Base-by-base conservation (phyloP, 2,888 invertebrate species). In the Pachydiplax longipennis region DNA sequence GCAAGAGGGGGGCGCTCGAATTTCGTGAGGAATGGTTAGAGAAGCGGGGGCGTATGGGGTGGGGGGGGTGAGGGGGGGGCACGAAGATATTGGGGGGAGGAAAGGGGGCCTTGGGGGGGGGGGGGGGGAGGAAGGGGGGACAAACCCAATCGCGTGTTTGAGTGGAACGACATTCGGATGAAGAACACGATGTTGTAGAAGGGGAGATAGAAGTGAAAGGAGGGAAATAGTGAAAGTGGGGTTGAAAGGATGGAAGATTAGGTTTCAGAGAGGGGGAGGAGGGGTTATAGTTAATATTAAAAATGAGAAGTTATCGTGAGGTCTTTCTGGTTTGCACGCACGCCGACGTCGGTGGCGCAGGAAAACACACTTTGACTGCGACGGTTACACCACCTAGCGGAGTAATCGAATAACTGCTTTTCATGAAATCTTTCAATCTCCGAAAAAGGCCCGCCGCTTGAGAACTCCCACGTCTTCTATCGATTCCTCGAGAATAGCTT, bases 281-380 rank as follows among this genome's bases (percentile, higher is more conserved):
- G 25, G 73, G 31, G 73, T 65, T 65, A 65, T 65, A 5, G 73
- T 73, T 73, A 73, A 73, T 73, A 73, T 73, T 73, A 73, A 73
- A 73, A 73, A 73, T 73, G 73, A 31, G 73, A 73, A 73, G 12
- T 73, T 73, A 73, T 73, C 73, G 73, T 73, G 73, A 73, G 73
- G 73, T 73, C 73, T 73, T 31, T 31, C 73, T 31, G 73, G 73
- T 73, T 73, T 73, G 73, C 73, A 73, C 73, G 73, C 73, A 73
- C 73, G 73, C 58, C 87, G 13, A 65, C 35, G n/a, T 37, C 31
- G 22, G 87, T 61, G 87, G 87, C 61, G 87, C 61, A 87, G 65
- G 87, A 87, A 87, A 87, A 87, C 87, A 87, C 87, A 87, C 87
- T 87, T 87, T 87, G 87, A 61, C 87, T 61, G 87, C 37, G 87